A percentile compares a stretch with the other conserved stretches of the same genome.
Evolutionary conservation across 2,888 invertebrate species (phyloP).

Genomic region (Synergus itoensis): DNA sequence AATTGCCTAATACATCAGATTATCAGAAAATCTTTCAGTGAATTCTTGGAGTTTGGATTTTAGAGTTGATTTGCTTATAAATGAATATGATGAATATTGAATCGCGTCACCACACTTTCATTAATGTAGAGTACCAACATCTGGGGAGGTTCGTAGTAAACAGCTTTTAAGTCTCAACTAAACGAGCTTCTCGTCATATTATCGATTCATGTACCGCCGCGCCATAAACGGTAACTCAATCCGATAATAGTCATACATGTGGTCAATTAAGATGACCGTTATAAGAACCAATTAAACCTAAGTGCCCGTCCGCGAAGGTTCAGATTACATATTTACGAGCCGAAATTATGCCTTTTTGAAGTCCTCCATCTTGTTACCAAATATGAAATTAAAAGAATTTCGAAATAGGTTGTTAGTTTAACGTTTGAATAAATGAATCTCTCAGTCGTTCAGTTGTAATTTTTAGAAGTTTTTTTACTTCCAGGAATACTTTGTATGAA

Average conservation of each 20-base stretch:
- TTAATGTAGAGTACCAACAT: constrained; percentile 4
- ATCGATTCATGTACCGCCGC: constrained; percentile 42
- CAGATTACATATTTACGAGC: constrained; percentile 69
- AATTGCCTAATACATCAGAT: neutral
- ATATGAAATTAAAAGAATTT: neutral
- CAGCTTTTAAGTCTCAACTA: neutral
- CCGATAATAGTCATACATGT: constrained; percentile 64
- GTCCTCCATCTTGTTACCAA: neutral
- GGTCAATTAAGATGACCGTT: constrained; percentile 66
- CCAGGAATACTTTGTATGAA: neutral
- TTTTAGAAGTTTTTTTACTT: neutral
- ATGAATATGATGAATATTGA: neutral
- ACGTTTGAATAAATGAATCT: neutral
- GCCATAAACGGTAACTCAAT: constrained; percentile 64
- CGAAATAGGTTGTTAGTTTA: neutral
- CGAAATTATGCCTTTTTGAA: constrained; percentile 62
- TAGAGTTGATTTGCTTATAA: neutral
- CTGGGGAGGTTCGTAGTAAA: neutral
- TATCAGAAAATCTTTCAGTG: neutral
- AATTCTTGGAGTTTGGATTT: neutral
- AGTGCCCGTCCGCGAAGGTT: constrained; percentile 59
- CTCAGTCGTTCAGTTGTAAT: no score
- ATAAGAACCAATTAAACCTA: constrained; percentile 66
- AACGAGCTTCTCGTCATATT: constrained; percentile 10
- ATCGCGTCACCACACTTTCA: neutral